Evolutionary conservation across 2,113 vertebrate species (phyloP).

Genomic region (Indicator indicator): DNA sequence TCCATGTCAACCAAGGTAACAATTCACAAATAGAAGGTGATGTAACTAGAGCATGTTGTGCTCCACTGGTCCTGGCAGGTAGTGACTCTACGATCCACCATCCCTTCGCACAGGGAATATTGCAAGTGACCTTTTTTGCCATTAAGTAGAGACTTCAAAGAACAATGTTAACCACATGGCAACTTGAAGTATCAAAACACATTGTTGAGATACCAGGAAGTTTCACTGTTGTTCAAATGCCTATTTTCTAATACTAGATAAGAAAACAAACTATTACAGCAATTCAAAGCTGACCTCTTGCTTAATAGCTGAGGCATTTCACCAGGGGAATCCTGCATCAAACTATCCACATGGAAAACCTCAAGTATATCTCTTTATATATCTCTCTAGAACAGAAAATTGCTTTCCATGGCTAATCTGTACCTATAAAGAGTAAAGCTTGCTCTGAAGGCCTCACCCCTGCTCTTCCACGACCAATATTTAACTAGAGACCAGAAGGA

Average conservation of each 20-base stretch:
- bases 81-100: background rate
- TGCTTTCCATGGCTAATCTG: background rate
- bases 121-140: background rate
- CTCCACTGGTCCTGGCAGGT: constrained; percentile 43
- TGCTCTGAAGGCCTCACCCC: background rate
- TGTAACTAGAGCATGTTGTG: constrained; percentile 42
- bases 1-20: constrained; percentile 45
- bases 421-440: background rate
- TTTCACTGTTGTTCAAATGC: background rate
- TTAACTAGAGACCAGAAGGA: background rate
- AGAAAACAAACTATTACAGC: background rate
- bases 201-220: background rate
- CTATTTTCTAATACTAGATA: background rate
- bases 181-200: background rate
- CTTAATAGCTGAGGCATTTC: background rate
- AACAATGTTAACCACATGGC: background rate
- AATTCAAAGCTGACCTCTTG: background rate
- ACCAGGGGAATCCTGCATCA: background rate
- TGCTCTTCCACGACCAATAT: background rate
- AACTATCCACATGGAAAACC: background rate
- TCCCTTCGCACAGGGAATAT: background rate
- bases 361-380: background rate
- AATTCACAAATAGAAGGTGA: constrained; percentile 59
- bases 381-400: background rate
- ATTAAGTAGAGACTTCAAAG: background rate